These are phyloP conservation scores for Drosophila vallismaia DNA, from an alignment of 2,888 invertebrate genomes.

Conservation along the genomic window DNA sequence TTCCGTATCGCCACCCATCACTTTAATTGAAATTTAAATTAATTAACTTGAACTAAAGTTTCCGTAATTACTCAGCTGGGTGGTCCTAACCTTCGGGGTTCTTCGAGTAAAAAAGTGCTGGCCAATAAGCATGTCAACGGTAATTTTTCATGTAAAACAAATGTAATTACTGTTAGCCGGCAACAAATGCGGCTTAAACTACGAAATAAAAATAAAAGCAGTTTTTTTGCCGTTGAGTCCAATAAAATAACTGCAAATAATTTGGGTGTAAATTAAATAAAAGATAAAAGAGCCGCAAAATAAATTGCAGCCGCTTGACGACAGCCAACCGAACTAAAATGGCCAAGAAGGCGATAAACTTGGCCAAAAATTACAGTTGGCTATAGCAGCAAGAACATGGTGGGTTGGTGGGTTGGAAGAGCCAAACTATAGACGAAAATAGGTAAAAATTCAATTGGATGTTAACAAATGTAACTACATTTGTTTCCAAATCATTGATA, in stretches of 20 bases:
- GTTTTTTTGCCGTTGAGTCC: constrained; percentile 30
- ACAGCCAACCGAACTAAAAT: constrained; percentile 50
- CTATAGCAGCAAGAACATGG: constrained; percentile 15
- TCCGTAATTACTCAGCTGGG: constrained; percentile 52
- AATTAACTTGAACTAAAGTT: constrained; percentile 47
- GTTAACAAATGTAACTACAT: too few relatives aligned
- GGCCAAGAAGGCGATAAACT: constrained; percentile 20
- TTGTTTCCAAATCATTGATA: too few relatives aligned
- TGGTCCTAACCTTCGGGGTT: constrained; percentile 63
- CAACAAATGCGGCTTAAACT: background rate
- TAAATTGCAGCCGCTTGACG: constrained; percentile 64
- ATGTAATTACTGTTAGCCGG: constrained; percentile 58
- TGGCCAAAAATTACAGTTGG: constrained; percentile 19
- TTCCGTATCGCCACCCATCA: constrained; percentile 7
- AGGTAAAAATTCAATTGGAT: constrained; percentile 2
- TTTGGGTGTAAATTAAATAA: constrained; percentile 72
- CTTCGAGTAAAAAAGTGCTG: constrained; percentile 36
- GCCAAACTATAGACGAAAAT: constrained; percentile 5
- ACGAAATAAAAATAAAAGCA: constrained; percentile 21
- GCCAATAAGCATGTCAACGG: constrained; percentile 62
- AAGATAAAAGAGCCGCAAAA: constrained; percentile 49
- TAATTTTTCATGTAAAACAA: constrained; percentile 69
- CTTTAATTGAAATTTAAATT: constrained; percentile 46
- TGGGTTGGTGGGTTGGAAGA: constrained; percentile 6
- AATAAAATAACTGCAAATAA: constrained; percentile 52